phyloP scores from a whole-genome alignment of 2,888 invertebrate genomes.

The Itoplectis maculator region DNA sequence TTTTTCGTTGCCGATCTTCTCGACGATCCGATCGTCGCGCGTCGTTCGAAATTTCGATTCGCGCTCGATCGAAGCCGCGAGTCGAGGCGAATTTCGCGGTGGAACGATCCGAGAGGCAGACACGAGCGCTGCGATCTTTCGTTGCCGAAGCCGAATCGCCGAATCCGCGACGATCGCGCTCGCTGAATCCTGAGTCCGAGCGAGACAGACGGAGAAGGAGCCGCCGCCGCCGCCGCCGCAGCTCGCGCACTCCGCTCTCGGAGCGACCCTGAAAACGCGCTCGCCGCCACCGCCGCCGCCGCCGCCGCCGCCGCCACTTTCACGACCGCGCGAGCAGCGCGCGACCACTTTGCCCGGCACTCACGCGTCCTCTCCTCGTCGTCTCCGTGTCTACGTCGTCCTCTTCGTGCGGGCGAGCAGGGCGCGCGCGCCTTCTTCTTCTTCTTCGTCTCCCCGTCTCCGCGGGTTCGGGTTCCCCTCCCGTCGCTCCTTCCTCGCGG shows the following conservation, averaged over 20 bases:
- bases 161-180: slow-evolving; percentile 70
- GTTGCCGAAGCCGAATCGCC: slow-evolving; percentile 69
- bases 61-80: background rate
- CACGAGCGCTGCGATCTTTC: slow-evolving; percentile 62
- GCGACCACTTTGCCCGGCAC: slow-evolving; percentile 78
- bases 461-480: slow-evolving; percentile 49
- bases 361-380: slow-evolving; percentile 73
- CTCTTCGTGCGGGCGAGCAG: slow-evolving; percentile 57
- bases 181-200: slow-evolving; percentile 69
- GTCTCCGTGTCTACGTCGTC: slow-evolving; percentile 68
- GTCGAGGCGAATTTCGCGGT: background rate
- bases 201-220: slow-evolving; percentile 72
- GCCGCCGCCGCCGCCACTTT: slow-evolving; percentile 79
- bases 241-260: slow-evolving; percentile 65
- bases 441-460: slow-evolving; percentile 55
- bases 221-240: slow-evolving; percentile 41
- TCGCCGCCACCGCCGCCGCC: slow-evolving; percentile 81
- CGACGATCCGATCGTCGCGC: background rate
- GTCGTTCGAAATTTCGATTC: background rate
- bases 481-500: slow-evolving; percentile 11
- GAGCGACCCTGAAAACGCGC: slow-evolving; percentile 82
- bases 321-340: slow-evolving; percentile 76
- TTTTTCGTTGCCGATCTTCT: background rate
- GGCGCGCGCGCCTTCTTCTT: slow-evolving; percentile 45
- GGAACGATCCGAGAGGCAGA: slow-evolving; percentile 13